Conservation (phyloP, 2,888 invertebrate genomes). For the Calliphora vomitoria region DNA sequence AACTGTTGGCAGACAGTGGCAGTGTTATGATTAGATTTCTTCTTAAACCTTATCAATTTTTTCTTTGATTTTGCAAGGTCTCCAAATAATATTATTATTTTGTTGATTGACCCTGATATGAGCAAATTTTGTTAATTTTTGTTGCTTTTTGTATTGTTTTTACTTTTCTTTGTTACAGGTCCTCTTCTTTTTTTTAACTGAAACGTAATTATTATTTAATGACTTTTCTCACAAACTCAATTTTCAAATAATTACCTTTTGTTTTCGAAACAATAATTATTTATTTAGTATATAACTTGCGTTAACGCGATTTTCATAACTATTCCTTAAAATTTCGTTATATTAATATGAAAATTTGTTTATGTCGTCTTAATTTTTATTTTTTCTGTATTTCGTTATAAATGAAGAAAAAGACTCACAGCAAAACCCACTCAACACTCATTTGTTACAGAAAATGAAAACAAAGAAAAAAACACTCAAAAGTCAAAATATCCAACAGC, state of each 20-base stretch:
- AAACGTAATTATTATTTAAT: conserved; percentile 73
- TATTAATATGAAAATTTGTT: conserved; percentile 58
- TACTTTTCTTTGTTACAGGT: conserved; percentile 61
- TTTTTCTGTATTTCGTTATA: conserved; percentile 68
- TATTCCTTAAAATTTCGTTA: conserved; percentile 45
- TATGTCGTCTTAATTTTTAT: conserved; percentile 72
- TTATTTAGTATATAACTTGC: conserved; percentile 8
- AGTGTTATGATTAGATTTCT: conserved; percentile 63
- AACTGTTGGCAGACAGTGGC: conserved; percentile 66
- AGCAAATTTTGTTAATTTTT: conserved; percentile 61
- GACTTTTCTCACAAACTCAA: conserved; percentile 52
- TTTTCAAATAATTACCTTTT: conserved; percentile 20
- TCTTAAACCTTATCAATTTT: conserved; percentile 52
- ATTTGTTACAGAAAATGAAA: conserved; percentile 46
- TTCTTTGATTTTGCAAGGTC: conserved; percentile 64
- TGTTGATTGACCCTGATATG: conserved; percentile 72
- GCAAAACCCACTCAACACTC: conserved; percentile 47
- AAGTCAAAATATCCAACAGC: conserved; percentile 51
- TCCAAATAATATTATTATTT: conserved; percentile 49
- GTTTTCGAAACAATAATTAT: neutral
- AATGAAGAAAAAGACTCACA: conserved; percentile 57
- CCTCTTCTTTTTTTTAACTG: conserved; percentile 45
- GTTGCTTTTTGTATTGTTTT: conserved; percentile 44
- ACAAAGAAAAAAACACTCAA: conserved; percentile 64
- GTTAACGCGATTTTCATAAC: conserved; percentile 28